Evolutionary conservation across 92 coral and sea anemone species (phyloP).

Genomic region (Umimayanthus chanpuru): DNA sequence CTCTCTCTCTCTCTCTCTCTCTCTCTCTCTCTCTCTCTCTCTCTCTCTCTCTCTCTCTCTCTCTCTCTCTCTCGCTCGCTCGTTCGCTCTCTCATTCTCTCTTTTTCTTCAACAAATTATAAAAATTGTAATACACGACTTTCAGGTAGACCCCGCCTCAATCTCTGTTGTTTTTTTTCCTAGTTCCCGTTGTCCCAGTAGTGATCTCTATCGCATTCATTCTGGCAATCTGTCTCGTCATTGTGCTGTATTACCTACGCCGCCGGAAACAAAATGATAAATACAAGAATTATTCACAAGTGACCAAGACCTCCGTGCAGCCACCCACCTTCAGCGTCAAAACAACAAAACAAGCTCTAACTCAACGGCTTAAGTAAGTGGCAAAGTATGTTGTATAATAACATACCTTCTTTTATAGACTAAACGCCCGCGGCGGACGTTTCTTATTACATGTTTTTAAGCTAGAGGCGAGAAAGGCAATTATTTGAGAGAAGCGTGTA

Average conservation of each 20-base stretch:
- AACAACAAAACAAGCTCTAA: conserved; percentile 51
- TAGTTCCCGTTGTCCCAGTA: conserved; percentile 87
- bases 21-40: too few species aligned
- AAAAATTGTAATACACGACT: too few species aligned
- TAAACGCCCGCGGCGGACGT: too few species aligned
- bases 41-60: too few species aligned
- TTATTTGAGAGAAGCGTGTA: too few species aligned
- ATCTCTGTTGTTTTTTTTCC: neutral
- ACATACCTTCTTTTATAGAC: too few species aligned
- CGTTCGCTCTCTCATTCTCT: too few species aligned
- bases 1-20: too few species aligned
- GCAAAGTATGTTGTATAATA: neutral
- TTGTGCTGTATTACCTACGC: conserved; percentile 55
- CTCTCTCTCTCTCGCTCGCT: too few species aligned
- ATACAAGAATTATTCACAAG: conserved; percentile 72
- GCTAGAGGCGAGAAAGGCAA: too few species aligned
- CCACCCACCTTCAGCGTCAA: conserved; percentile 58
- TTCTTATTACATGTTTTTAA: too few species aligned
- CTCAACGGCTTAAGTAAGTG: conserved; percentile 37
- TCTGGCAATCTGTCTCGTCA: conserved; percentile 36
- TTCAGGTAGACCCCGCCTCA: neutral
- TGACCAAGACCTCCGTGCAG: conserved; percentile 67
- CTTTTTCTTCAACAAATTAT: too few species aligned
- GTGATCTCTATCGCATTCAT: conserved; percentile 65
- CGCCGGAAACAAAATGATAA: conserved; percentile 63